Conservation (phyloP, 2,797 vertebrate genomes). For the Babyrousa celebensis region DNA sequence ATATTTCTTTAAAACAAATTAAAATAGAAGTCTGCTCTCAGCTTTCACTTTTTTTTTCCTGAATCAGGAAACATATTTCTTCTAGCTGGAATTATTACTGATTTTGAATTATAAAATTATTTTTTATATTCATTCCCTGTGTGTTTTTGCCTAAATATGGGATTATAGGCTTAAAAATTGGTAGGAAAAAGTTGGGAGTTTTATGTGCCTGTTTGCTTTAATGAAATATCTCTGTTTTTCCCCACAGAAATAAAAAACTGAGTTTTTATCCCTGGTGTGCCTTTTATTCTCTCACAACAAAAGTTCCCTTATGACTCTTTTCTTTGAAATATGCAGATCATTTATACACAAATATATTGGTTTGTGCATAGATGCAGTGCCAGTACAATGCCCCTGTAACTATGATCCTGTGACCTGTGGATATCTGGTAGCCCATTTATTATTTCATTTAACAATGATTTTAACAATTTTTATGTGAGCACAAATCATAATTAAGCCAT, state of each 20-base stretch:
- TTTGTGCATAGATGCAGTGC: background rate
- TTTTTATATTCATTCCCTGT: background rate
- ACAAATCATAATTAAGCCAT: background rate
- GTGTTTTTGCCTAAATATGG: slow-evolving; percentile 33
- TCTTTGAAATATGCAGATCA: slow-evolving; percentile 23
- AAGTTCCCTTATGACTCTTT: background rate
- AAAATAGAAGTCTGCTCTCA: background rate
- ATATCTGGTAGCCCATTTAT: background rate
- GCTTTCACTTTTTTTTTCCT: background rate
- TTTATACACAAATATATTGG: background rate
- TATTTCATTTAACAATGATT: background rate
- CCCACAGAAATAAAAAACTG: slow-evolving; percentile 36
- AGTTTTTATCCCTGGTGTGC: slow-evolving; percentile 4
- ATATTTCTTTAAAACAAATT: slow-evolving; percentile 37
- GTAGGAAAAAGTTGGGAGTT: background rate
- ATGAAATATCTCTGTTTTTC: slow-evolving; percentile 46
- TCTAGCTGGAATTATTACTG: slow-evolving; percentile 22
- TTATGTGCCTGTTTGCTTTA: background rate
- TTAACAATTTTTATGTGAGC: background rate
- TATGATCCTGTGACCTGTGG: background rate
- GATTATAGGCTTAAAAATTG: slow-evolving; percentile 12
- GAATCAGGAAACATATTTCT: slow-evolving; percentile 20
- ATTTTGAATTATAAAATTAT: slow-evolving; percentile 47
- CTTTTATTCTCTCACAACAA: slow-evolving; percentile 2
- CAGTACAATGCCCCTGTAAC: background rate